Base-by-base conservation (phyloP, 2,797 vertebrate species). In the Sparidentex hasta region DNA sequence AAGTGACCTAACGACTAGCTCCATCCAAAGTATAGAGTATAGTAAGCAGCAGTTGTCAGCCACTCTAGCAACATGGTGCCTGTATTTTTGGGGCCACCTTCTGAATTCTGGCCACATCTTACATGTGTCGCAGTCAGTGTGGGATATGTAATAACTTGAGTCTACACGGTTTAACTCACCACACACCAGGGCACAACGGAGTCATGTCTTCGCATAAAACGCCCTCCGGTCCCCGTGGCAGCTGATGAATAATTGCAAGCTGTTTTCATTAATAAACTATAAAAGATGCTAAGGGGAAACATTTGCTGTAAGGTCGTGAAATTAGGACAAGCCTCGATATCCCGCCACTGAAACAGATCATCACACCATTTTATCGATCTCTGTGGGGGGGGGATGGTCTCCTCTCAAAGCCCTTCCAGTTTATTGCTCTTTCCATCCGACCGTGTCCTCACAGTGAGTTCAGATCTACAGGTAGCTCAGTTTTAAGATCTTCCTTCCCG, bases 211-310 rank as follows among this genome's bases (percentile, higher is more conserved):
- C 58, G 47, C 65, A 58, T 56, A 25, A 46, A 74, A 74, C 38
- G 75, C 61, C 50, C 62, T 18, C 73, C 67, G 46, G 65, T 64
- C 67, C 61, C 80, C 17, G 67, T 25, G 62, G 88, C 80, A 67
- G 67, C 47, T 62, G 64, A 83, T 87, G 66, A 87, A 90, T 86
- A 85, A 86, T 84, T 81, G 74, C 77, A 71, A 74, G 54, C 71
- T 57, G 58, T 72, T 85, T 80, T 88, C 86, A 81, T 88, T 16
- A 87, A 84, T 89, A 84, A 90, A 83, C 78, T 38, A 80, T 76
- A 66, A 75, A 74, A 67, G 52, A 67, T 58, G 74, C 81, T 54
- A 33, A 11, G 11, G 81, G 82, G 81, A 80, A 66, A 65, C 74
- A 82, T 76, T 76, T 65, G 71, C 71, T 79, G 51, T 46, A 33